Base-by-base conservation (phyloP, 2,797 vertebrate species). In the Heliangelus exortis region DNA sequence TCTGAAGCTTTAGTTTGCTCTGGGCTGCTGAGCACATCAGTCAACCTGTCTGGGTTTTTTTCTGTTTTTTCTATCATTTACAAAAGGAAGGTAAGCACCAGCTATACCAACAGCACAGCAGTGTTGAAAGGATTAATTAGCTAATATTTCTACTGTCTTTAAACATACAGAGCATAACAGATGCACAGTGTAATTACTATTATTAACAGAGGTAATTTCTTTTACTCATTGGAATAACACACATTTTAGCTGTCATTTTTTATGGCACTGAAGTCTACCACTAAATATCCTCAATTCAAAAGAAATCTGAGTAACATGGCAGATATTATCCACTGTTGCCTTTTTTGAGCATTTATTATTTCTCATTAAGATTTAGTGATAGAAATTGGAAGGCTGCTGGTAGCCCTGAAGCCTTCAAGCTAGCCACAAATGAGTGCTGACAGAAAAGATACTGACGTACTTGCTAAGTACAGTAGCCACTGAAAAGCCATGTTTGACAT, bases 111-210 rank as follows among this genome's bases (percentile, higher is more conserved):
- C 78, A 19, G 65, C 93, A 90, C 75, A 87, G 95, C 91, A 88
- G 58, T 67, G 36, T 29, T 81, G 83, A 69, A 90, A 95, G 83
- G 83, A 93, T 88, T 96, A 95, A 93, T 95, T 93, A 94, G 92
- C 68, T 87, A 95, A 83, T 85, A 87, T 90, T 65, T 65, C 61
- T 50, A 58, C 33, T 80, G 71, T 83, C 87, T 94, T 94, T 92
- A 89, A 89, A 81, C 68, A 87, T 34, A 65, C 54, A 91, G 90
- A 94, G 84, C 89, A 80, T 65, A 81, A 92, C 89, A 90, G 93
- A 90, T 91, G 84, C 81, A 80, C 17, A 10, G 58, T 17, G 14
- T 77, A 95, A 95, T 93, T 95, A 94, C 72, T 85, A 31, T 83
- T 96, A 95, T 90, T 94, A 93, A 51, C 65, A 55, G 78, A 50